phyloP scores from a whole-genome alignment of 2,113 vertebrate genomes.

The Mesocricetus auratus region DNA sequence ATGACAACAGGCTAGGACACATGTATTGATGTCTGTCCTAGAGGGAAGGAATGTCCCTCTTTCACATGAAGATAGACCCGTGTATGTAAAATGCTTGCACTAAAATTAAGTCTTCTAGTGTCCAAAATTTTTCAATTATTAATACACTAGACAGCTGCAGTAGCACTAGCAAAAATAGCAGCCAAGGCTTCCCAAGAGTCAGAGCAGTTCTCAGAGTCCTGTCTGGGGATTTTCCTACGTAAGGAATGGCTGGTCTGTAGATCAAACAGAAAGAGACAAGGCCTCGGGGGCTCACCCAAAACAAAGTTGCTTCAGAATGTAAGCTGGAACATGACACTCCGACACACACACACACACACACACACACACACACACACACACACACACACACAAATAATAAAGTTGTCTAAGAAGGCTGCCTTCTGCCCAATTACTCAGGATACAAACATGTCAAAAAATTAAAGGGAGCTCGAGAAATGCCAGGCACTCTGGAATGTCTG shows the following conservation, averaged over 20 bases:
- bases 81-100: slow-evolving; percentile 53
- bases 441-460: slow-evolving; percentile 38
- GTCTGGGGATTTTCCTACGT: slow-evolving; percentile 57
- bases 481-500: not conserved
- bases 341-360: not conserved
- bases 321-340: not conserved
- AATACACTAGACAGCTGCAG: slow-evolving; percentile 84
- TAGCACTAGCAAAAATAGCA: slow-evolving; percentile 81
- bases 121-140: slow-evolving; percentile 84
- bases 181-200: slow-evolving; percentile 75
- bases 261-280: slow-evolving; percentile 57
- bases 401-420: not conserved
- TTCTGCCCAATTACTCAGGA: not conserved
- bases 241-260: not conserved
- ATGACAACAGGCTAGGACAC: not conserved
- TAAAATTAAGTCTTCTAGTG: slow-evolving; percentile 79
- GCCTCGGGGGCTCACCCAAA: not conserved
- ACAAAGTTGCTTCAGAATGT: slow-evolving; percentile 1
- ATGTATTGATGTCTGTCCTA: not conserved
- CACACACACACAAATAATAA: not conserved
- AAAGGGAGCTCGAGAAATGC: not conserved
- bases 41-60: not conserved
- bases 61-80: slow-evolving; percentile 47
- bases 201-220: slow-evolving; percentile 72
- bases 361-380: not conserved